Conservation (phyloP, 2,797 vertebrate genomes). For the Buceros bicornis region DNA sequence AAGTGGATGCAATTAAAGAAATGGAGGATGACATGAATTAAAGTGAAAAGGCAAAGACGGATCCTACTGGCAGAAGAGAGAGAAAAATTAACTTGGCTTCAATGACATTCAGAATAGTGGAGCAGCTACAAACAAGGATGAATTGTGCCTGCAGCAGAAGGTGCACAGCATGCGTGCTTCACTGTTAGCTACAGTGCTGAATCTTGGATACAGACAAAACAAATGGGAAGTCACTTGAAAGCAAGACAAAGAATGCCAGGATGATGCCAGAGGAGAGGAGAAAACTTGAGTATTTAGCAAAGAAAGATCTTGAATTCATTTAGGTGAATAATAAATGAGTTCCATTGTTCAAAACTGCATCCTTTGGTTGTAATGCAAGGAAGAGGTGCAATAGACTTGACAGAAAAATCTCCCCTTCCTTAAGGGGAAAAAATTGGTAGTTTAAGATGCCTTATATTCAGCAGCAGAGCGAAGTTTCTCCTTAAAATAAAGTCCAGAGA, state of each 20-base stretch:
- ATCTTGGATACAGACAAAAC: neutral
- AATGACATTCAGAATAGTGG: neutral
- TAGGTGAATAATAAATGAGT: neutral
- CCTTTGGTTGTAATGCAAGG: neutral
- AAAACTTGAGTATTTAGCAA: neutral
- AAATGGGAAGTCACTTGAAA: neutral
- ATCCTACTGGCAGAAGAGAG: neutral
- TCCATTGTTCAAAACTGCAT: neutral
- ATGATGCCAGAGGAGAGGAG: neutral
- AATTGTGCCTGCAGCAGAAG: constrained; percentile 17
- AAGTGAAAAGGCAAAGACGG: neutral
- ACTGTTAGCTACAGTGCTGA: neutral
- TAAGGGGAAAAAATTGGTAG: neutral
- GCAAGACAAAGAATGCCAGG: neutral
- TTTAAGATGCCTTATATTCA: neutral
- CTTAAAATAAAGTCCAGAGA: neutral
- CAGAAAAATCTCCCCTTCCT: neutral
- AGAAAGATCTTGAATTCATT: neutral
- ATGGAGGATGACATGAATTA: neutral
- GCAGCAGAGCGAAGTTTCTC: neutral
- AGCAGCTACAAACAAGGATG: neutral
- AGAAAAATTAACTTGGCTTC: neutral
- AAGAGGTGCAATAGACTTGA: neutral
- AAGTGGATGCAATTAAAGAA: neutral
- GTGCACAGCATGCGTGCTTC: neutral